Evolutionary conservation across 2,888 invertebrate species (phyloP).

Genomic region (Cecidostiba fungosa): DNA sequence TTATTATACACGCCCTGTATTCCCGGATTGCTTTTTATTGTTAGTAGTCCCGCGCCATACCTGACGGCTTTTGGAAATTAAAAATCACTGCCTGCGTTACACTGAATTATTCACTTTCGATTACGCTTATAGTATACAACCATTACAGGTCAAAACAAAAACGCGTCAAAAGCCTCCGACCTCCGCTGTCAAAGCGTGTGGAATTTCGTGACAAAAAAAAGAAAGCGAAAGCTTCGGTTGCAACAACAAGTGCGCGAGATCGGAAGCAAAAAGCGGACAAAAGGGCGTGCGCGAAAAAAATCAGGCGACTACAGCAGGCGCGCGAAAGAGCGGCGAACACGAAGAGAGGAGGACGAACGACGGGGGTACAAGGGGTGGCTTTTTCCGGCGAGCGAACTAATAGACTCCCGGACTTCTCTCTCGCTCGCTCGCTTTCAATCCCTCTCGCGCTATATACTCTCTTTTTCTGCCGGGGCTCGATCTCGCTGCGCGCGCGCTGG

Average conservation of each 20-base stretch:
- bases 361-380: conserved; percentile 71
- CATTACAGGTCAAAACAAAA: background rate
- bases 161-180: conserved; percentile 24
- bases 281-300: conserved; percentile 68
- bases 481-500: conserved; percentile 69
- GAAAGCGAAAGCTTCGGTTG: conserved; percentile 27
- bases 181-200: conserved; percentile 50
- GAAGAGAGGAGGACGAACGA: conserved; percentile 57
- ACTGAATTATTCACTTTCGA: background rate
- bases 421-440: conserved; percentile 63
- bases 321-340: conserved; percentile 44
- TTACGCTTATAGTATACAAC: background rate
- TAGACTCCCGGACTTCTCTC: conserved; percentile 73
- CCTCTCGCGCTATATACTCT: conserved; percentile 60
- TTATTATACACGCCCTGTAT: conserved; percentile 27
- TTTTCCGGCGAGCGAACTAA: conserved; percentile 78
- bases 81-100: too few relatives aligned
- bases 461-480: conserved; percentile 60
- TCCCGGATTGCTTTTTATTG: conserved; percentile 34
- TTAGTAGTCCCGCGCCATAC: background rate
- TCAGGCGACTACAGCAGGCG: conserved; percentile 60
- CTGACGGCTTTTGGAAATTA: too few relatives aligned
- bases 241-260: conserved; percentile 11
- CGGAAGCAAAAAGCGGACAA: conserved; percentile 57
- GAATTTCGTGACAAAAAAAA: conserved; percentile 56